Conservation (phyloP, 1,140 invertebrate species). For the Ylistrum balloti region DNA sequence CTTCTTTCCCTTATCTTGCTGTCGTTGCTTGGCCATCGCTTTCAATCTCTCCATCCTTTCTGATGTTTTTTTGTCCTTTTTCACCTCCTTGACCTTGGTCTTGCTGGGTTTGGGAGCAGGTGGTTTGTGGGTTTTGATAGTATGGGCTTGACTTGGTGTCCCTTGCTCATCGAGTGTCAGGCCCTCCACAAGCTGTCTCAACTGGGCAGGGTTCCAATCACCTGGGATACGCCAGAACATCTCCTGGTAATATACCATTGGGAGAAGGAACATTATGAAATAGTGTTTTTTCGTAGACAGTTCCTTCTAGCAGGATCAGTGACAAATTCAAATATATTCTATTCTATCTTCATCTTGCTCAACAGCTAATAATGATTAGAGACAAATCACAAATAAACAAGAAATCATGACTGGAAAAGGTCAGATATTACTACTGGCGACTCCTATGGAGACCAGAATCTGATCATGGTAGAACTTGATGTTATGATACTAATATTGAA, state of each 20-base stretch:
- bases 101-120: constrained; percentile 44
- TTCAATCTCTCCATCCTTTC: constrained; percentile 50
- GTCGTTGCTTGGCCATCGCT: constrained; percentile 60
- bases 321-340: too few species aligned
- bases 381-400: too few species aligned
- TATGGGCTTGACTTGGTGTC: constrained; percentile 65
- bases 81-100: constrained; percentile 59
- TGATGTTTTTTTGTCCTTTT: constrained; percentile 58
- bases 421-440: too few species aligned
- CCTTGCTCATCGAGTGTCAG: constrained; percentile 70
- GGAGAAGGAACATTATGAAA: too few species aligned
- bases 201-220: constrained; percentile 61
- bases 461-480: too few species aligned
- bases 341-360: too few species aligned
- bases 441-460: too few species aligned
- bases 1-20: constrained; percentile 47
- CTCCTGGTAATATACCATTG: constrained; percentile 69
- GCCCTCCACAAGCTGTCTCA: constrained; percentile 67
- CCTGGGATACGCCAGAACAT: constrained; percentile 79
- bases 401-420: too few species aligned
- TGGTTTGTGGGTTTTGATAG: constrained; percentile 60
- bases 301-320: too few species aligned
- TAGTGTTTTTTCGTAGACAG: too few species aligned
- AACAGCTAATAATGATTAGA: too few species aligned
- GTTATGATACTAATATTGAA: too few species aligned